Conservation (phyloP, 1,140 invertebrate species). For the Drosophila repleta region DNA sequence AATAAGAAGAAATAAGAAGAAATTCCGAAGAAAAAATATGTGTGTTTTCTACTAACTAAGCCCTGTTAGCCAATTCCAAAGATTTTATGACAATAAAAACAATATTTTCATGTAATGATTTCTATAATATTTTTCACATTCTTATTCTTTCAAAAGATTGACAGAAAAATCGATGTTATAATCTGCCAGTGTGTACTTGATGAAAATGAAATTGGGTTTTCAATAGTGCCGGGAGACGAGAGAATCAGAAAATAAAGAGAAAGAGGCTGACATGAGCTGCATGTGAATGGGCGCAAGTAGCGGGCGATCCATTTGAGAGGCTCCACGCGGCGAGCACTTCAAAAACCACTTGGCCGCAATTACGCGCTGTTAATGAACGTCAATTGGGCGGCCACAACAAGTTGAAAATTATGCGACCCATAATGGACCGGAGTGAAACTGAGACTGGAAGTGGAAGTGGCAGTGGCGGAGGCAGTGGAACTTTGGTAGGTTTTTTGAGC, state of each 20-base stretch:
- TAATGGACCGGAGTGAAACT: constrained; percentile 32
- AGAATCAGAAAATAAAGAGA: too few relatives aligned
- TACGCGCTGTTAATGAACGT: constrained; percentile 75
- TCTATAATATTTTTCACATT: not conserved
- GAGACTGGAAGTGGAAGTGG: constrained; percentile 25
- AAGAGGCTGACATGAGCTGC: not conserved
- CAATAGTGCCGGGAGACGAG: not conserved
- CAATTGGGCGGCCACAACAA: constrained; percentile 76
- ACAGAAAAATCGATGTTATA: not conserved
- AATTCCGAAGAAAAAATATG: too few relatives aligned
- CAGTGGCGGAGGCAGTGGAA: not conserved
- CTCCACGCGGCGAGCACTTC: constrained; percentile 30
- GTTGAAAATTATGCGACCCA: constrained; percentile 74
- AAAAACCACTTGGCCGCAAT: constrained; percentile 73
- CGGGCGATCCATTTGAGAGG: constrained; percentile 22
- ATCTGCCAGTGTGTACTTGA: not conserved
- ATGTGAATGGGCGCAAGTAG: constrained; percentile 19
- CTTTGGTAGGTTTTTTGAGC: not conserved
- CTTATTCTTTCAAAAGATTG: not conserved
- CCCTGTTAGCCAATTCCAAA: too few relatives aligned
- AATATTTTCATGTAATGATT: too few relatives aligned
- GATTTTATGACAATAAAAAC: too few relatives aligned
- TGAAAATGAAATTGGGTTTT: not conserved
- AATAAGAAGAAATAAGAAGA: too few relatives aligned
- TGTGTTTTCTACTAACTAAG: too few relatives aligned